phyloP scores from a whole-genome alignment of 2,888 invertebrate genomes.

The Galerucella nymphaeae region DNA sequence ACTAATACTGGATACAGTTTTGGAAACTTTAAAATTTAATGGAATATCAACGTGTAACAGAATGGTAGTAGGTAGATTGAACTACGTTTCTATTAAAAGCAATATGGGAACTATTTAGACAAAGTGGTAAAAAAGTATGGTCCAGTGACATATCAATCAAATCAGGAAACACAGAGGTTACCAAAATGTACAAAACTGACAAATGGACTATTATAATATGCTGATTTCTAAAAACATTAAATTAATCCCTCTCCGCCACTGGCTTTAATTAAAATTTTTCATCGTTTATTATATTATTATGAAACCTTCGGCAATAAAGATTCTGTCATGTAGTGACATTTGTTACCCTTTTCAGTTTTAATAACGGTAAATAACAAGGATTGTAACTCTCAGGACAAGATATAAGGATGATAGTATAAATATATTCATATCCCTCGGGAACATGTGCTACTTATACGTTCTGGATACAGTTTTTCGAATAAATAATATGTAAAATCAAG shows the following conservation, averaged over 20 bases:
- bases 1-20: neutral
- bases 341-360: constrained; percentile 27
- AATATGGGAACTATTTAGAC: neutral
- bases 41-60: neutral
- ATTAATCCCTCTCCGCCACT: neutral
- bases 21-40: constrained; percentile 7
- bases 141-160: too few relatives aligned
- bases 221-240: too few relatives aligned
- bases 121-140: too few relatives aligned
- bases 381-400: constrained; percentile 25
- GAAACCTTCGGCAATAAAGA: constrained; percentile 2
- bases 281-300: neutral
- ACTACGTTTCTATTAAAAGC: neutral
- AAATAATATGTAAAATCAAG: too few relatives aligned
- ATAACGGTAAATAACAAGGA: constrained; percentile 35
- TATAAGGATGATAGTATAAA: constrained; percentile 36
- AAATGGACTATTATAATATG: too few relatives aligned
- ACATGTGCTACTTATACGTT: constrained; percentile 2
- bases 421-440: constrained; percentile 41
- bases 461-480: too few relatives aligned
- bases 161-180: too few relatives aligned
- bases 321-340: neutral
- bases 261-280: constrained; percentile 15
- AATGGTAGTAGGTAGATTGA: neutral
- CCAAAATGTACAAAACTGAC: too few relatives aligned